Evolutionary conservation across 2,888 invertebrate species (phyloP).

Genomic region (Ophion ellenae): DNA sequence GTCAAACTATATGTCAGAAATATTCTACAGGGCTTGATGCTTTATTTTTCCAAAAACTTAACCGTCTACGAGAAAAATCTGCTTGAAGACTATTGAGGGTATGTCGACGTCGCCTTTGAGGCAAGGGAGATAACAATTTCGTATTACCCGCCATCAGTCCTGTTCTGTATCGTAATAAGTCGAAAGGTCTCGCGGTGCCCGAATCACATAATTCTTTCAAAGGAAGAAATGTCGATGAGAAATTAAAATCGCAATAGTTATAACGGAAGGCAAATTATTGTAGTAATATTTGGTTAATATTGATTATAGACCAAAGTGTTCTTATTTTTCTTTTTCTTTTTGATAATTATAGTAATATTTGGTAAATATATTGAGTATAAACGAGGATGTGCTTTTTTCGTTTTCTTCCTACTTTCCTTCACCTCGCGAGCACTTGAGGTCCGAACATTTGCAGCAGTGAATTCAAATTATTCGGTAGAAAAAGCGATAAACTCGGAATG

Average conservation of each 20-base stretch:
- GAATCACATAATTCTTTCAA: not conserved
- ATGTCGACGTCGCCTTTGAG: not conserved
- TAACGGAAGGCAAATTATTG: not conserved
- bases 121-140: too few relatives aligned
- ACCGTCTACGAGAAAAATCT: not conserved
- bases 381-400: not conserved
- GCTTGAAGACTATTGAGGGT: not conserved
- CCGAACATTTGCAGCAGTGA: not conserved
- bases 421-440: not conserved
- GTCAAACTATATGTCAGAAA: not conserved
- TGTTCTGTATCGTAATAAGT: not conserved
- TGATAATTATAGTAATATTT: too few relatives aligned
- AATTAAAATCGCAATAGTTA: not conserved
- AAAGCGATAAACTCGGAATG: not conserved
- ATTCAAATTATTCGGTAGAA: not conserved
- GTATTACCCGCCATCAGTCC: not conserved
- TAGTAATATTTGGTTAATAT: not conserved
- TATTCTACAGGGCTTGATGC: not conserved
- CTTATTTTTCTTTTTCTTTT: too few relatives aligned
- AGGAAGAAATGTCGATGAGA: not conserved
- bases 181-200: not conserved
- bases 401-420: not conserved
- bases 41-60: not conserved
- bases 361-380: not conserved
- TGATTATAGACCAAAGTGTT: not conserved